These are phyloP conservation scores for cattle (Bos taurus) DNA, from an alignment of 2,113 vertebrate genomes.

Conservation along the genomic window ARS-UCD2.0 NC_037355.1:41974501-41975000, in stretches of 20 bases:
- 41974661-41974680: neutral
- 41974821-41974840: neutral
- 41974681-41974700: neutral
- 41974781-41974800: neutral
- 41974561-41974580: neutral
- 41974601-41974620: neutral
- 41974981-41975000: neutral
- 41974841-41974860: neutral
- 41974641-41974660: neutral
- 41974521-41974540: neutral
- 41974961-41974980: neutral
- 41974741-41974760: neutral
- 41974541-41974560: neutral
- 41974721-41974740: neutral
- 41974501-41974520: neutral
- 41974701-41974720: neutral
- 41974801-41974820: neutral
- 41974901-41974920: neutral
- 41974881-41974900: neutral
- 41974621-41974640: neutral
- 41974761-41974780: neutral
- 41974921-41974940: neutral
- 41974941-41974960: neutral
- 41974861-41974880: neutral
- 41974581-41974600: neutral